Evolutionary conservation across 2,113 vertebrate genomes (phyloP), one percentile per base, ranked within the genome.

Genomic region (Lepus europaeus): DNA sequence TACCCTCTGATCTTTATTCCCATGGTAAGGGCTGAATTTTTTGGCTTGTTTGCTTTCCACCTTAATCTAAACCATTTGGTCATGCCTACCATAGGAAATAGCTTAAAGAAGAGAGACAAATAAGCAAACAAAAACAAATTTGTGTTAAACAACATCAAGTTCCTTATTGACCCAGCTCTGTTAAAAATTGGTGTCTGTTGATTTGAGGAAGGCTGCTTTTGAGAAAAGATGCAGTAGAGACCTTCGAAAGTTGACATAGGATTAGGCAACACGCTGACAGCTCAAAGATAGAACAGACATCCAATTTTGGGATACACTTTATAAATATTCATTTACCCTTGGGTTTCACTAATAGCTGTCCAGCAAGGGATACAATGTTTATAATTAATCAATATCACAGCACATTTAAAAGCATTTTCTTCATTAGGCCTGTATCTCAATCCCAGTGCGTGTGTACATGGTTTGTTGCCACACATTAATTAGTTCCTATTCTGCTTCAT

Each of bases 381-480:
- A 96, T 98, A 97, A 97, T 97, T 98, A 97, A 96, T 98, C 97
- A 97, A 97, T 97, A 98, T 90, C 89, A 93, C 82, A 93, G 59
- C 93, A 96, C 89, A 70, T 85, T 96, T 92, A 70, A 97, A 94
- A 97, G 94, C 70, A 94, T 97, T 98, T 95, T 97, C 92, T 92
- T 97, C 95, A 84, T 97, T 96, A 97, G 77, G 84, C 56, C 39
- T 97, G 53, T 74, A 61, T 96, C 97, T 89, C 82, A 96, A 91
- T 84, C 74, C 81, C 53, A 91, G 80, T 36, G 66, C 95, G 90
- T 83, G 51, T 95, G 96, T 87, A 92, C 80, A 59, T 66, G 84
- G 36, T 78, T 97, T 76, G 74, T 90, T 97, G 76, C 83, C 94
- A 93, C 73, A 87, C 95, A 93, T 74, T 98, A 98, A 96, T 97